Percentiles rank a stretch among this genome's conserved stretches.
These are phyloP conservation scores for Parazoanthus atlanticus DNA, from an alignment of 92 coral and sea anemone genomes.

Conservation along the genomic window DNA sequence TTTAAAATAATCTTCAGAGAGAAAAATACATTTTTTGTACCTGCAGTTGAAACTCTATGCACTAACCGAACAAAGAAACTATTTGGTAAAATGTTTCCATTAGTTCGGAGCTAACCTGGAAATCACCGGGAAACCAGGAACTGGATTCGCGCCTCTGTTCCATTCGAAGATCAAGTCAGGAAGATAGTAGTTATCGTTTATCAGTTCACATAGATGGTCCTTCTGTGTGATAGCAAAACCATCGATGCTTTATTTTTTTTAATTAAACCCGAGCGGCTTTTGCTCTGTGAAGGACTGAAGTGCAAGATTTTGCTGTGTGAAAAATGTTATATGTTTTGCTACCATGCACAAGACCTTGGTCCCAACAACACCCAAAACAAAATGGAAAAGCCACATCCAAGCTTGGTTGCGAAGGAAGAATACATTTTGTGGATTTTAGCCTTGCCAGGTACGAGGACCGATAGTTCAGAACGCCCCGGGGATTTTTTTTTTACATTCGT, in stretches of 20 bases:
- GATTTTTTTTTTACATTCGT: neutral
- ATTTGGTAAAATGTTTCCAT: too few species aligned
- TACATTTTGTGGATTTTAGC: too few species aligned
- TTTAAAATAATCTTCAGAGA: too few species aligned
- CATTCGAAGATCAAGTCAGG: neutral
- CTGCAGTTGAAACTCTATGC: too few species aligned
- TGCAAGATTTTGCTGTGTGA: neutral
- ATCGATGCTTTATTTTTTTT: neutral
- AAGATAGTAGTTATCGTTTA: neutral
- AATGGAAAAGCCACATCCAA: neutral
- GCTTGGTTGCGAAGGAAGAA: neutral
- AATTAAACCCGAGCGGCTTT: neutral
- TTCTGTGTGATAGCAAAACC: neutral
- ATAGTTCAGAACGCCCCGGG: slow-evolving; percentile 11
- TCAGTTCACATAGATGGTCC: neutral
- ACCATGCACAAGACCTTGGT: neutral
- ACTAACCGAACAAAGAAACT: too few species aligned
- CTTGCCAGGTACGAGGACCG: neutral
- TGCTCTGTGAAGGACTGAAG: neutral
- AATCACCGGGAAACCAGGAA: neutral
- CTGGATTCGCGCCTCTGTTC: neutral
- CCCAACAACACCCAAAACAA: neutral
- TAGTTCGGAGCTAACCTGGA: neutral
- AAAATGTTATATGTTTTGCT: neutral
- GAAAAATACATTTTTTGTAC: too few species aligned